A percentile compares a stretch with the other conserved stretches of the same genome.
phyloP scores from a whole-genome alignment of 2,888 invertebrate species.

The Drosophila robusta region DNA sequence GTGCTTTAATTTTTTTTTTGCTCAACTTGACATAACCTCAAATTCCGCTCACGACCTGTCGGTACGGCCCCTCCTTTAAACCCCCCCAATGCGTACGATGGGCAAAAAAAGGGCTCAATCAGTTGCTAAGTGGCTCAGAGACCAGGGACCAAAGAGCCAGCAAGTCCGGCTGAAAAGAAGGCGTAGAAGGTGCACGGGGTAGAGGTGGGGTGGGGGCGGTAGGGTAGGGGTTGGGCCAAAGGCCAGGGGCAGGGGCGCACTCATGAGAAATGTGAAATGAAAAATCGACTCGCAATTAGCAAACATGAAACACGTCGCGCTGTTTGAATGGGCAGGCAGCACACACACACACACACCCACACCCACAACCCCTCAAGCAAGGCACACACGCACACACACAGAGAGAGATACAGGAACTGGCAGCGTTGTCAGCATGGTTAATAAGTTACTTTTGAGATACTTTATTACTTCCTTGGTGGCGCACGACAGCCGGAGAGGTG shows the following conservation, averaged over 20 bases:
- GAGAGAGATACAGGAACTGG: conserved; percentile 61
- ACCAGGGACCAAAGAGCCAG: conserved; percentile 27
- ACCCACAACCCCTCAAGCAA: conserved; percentile 32
- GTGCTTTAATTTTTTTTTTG: neutral
- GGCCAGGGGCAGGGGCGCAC: conserved; percentile 15
- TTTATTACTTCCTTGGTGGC: conserved; percentile 79
- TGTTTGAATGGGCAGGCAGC: conserved; percentile 33
- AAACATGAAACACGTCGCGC: conserved; percentile 73
- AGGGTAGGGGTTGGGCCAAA: neutral
- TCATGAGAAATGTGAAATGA: conserved; percentile 77
- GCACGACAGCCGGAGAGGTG: conserved; percentile 48
- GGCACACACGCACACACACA: neutral
- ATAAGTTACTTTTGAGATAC: conserved; percentile 81
- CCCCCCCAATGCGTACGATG: conserved; percentile 1
- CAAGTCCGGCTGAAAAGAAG: conserved; percentile 5
- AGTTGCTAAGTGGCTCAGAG: conserved; percentile 60
- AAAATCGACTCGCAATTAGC: conserved; percentile 81
- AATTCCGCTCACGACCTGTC: conserved; percentile 51
- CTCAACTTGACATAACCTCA: conserved; percentile 28
- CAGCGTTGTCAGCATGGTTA: conserved; percentile 79
- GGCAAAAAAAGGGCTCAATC: conserved; percentile 62
- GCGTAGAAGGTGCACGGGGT: neutral
- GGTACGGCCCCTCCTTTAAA: neutral
- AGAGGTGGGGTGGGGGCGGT: neutral
- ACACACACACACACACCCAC: conserved; percentile 20